phyloP scores from a whole-genome alignment of 2,888 invertebrate species.

The Acrocyrtus sp. region DNA sequence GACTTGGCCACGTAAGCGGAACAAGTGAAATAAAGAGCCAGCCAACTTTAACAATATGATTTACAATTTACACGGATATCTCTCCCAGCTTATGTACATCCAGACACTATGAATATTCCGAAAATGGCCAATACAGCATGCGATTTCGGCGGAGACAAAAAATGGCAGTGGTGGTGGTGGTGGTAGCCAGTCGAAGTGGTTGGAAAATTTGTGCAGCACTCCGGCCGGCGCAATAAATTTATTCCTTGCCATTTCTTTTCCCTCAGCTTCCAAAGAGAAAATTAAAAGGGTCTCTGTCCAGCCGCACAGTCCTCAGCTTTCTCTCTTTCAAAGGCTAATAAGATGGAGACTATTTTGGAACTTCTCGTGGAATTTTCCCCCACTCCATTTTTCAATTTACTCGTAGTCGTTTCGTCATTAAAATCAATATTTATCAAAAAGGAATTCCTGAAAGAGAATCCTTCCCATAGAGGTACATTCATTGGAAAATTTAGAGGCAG shows the following conservation, averaged over 20 bases:
- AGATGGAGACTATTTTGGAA: too few relatives aligned
- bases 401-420: constrained; percentile 26
- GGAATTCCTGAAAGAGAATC: too few relatives aligned
- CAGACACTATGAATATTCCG: constrained; percentile 32
- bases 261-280: background rate
- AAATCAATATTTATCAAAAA: too few relatives aligned
- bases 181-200: background rate
- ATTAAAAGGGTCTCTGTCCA: constrained; percentile 12
- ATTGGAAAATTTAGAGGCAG: too few relatives aligned
- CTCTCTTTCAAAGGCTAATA: background rate
- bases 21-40: background rate
- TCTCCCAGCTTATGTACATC: constrained; percentile 20
- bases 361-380: too few relatives aligned
- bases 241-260: constrained; percentile 27
- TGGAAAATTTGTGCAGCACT: background rate
- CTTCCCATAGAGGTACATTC: too few relatives aligned
- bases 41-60: constrained; percentile 30
- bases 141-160: constrained; percentile 10
- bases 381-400: too few relatives aligned
- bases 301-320: background rate
- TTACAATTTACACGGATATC: constrained; percentile 21
- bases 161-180: too few relatives aligned
- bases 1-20: constrained; percentile 2
- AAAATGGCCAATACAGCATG: constrained; percentile 35
- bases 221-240: constrained; percentile 24